Evolutionary conservation across 2,113 vertebrate genomes (phyloP).

Genomic region (Platycercus adscitus): DNA sequence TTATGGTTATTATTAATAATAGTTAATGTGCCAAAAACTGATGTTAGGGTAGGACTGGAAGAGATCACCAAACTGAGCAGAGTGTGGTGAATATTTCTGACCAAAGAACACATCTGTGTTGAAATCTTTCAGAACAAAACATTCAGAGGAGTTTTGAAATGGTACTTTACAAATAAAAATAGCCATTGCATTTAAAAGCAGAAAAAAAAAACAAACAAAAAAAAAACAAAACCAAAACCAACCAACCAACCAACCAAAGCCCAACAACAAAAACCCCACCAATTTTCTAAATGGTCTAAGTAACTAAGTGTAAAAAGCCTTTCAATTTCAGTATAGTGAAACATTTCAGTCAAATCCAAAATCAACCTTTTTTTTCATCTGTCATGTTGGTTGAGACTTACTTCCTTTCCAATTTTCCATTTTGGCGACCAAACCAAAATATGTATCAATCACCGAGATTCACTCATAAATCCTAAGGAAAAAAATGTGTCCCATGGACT

Average conservation of each 20-base stretch:
- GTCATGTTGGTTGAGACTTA: neutral
- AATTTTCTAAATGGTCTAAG: neutral
- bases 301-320: neutral
- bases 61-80: conserved; percentile 6
- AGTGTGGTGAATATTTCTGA: neutral
- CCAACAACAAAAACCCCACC: neutral
- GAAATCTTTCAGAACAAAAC: neutral
- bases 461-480: conserved; percentile 37
- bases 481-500: conserved; percentile 9
- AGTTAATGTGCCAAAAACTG: conserved; percentile 22
- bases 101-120: neutral
- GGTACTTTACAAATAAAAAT: neutral
- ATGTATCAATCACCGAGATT: conserved; percentile 33
- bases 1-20: conserved; percentile 50
- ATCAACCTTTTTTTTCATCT: neutral
- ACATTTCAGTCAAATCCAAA: neutral
- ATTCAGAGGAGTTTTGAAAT: neutral
- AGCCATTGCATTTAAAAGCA: neutral
- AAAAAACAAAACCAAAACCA: neutral
- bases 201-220: neutral
- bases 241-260: neutral
- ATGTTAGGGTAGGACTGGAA: conserved; percentile 7
- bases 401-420: conserved; percentile 25
- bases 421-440: conserved; percentile 42
- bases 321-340: neutral